These are phyloP conservation scores for Paracanthobrama guichenoti DNA, from an alignment of 2,113 vertebrate species.

Conservation along the genomic window DNA sequence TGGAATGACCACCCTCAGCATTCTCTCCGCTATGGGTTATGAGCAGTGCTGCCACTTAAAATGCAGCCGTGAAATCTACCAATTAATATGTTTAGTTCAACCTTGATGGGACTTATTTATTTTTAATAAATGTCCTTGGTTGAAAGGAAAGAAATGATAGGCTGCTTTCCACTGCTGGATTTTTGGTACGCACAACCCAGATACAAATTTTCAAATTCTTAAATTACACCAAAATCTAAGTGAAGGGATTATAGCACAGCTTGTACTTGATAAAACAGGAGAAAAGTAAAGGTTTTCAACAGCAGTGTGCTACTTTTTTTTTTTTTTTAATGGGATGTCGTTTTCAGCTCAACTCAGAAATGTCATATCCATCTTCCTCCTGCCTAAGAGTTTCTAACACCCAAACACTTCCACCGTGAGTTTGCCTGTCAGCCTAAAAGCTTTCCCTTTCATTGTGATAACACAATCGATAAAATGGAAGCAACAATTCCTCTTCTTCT, in stretches of 20 bases:
- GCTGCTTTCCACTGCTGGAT: not conserved
- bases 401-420: constrained; percentile 50
- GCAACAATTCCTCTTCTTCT: constrained; percentile 40
- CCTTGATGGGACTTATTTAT: constrained; percentile 62
- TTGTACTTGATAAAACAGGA: constrained; percentile 14
- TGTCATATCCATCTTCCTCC: constrained; percentile 53
- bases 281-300: constrained; percentile 30
- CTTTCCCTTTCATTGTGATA: constrained; percentile 47
- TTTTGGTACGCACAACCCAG: not conserved
- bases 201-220: not conserved
- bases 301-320: constrained; percentile 26
- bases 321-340: constrained; percentile 54
- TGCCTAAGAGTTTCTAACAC: constrained; percentile 52
- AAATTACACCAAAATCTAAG: not conserved
- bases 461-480: constrained; percentile 47
- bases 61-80: constrained; percentile 63
- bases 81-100: constrained; percentile 67
- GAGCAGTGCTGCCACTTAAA: constrained; percentile 61
- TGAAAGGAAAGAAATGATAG: constrained; percentile 6
- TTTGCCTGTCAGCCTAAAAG: constrained; percentile 54
- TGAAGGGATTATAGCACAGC: constrained; percentile 23
- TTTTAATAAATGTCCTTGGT: constrained; percentile 42
- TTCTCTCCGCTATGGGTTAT: constrained; percentile 61
- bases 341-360: constrained; percentile 55
- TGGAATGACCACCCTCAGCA: constrained; percentile 54